phyloP scores from a whole-genome alignment of 2,888 invertebrate genomes.

The Caenorhabditis doughertyi region DNA sequence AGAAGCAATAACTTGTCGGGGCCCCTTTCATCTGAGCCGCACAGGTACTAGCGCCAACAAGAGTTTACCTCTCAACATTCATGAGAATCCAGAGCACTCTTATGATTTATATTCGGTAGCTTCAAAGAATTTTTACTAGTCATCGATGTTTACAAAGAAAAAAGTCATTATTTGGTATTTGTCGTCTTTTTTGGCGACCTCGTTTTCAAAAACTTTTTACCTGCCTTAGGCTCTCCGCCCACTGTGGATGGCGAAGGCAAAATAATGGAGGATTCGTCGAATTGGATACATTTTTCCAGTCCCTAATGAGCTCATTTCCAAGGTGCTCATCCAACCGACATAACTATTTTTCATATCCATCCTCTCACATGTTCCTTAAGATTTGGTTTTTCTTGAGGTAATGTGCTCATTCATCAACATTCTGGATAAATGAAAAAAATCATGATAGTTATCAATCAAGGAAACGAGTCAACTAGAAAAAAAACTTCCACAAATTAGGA shows the following conservation, averaged over 20 bases:
- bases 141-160: conserved; percentile 3
- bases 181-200: background rate
- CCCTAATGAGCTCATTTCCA: conserved; percentile 57
- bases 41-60: too few species aligned
- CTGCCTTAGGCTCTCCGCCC: conserved; percentile 3
- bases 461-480: conserved; percentile 8
- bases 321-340: conserved; percentile 49
- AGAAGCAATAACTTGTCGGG: too few species aligned
- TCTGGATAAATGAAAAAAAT: background rate
- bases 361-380: conserved; percentile 39
- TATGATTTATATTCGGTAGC: conserved; percentile 36
- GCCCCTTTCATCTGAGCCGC: too few species aligned
- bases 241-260: conserved; percentile 30
- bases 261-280: conserved; percentile 51
- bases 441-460: conserved; percentile 22
- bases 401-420: background rate
- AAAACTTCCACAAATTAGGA: conserved; percentile 5
- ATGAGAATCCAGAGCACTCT: conserved; percentile 19
- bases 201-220: background rate
- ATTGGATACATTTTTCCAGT: conserved; percentile 49
- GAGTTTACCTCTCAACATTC: background rate
- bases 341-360: conserved; percentile 35
- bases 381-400: background rate
- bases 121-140: conserved; percentile 43
- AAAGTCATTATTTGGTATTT: background rate